Base-by-base conservation (phyloP, 2,888 invertebrate genomes). In the Epistrophe grossulariae region DNA sequence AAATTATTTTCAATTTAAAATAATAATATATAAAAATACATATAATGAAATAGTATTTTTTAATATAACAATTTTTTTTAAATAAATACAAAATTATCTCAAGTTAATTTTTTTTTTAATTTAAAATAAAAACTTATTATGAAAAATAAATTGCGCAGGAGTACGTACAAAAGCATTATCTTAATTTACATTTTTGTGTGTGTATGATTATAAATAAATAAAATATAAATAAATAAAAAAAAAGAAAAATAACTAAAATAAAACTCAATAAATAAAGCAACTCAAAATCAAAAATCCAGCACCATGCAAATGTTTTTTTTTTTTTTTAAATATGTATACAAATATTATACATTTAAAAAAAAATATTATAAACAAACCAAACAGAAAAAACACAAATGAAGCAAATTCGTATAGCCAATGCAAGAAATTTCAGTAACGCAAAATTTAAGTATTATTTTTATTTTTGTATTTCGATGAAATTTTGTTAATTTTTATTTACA, bases 171-270 rank as follows among this genome's bases (percentile, higher is more conserved):
- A 90, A 88, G 90, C 89, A 88, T 73, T 82, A 62, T 82, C 57
- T 64, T 72, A 70, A 89, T 90, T 90, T 90, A 89, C 89, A 90
- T 90, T 90, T 90, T 90, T 90, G 89, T 90, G 90, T 90, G 90
- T 90, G 90, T 90, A 88, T 84, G 88, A 89, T 84, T 88, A 78
- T 85, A 88, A 73, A 88, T 66, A 88, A 88, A 88, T 85, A 72
- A n/a, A 89, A 88, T 82, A 71, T 19, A 77, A 83, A 57, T 43
- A 43, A 43, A 43, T 6, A 43, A 45, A 45, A 45, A 45, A 45
- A 45, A 45, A 17, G 68, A 88, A 87, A n/a, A 62, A 24, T 24
- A 55, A 78, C 79, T 10, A 35, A 73, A 84, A 1, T 8, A 35
- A 17, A 50, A 48, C 19, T 50, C 4, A 68, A 38, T 68, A 79